phyloP scores from a whole-genome alignment of 2,888 invertebrate species.

The Stenodema calcarata region DNA sequence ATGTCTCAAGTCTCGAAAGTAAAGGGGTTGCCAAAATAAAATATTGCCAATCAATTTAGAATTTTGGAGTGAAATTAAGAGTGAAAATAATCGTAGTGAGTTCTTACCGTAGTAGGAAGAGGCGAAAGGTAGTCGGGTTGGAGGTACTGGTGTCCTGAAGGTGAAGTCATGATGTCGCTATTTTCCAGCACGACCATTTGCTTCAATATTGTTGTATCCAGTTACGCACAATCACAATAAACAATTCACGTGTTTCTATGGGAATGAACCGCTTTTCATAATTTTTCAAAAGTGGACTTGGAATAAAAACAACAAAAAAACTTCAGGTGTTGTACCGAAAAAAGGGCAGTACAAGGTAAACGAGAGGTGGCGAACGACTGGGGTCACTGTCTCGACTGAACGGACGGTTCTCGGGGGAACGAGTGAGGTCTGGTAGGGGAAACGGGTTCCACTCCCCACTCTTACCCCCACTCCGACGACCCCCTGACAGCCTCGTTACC shows the following conservation, averaged over 20 bases:
- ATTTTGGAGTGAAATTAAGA: too few species aligned
- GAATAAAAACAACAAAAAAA: not conserved
- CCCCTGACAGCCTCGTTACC: conserved; percentile 37
- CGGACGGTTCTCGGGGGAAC: not conserved
- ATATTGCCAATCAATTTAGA: too few species aligned
- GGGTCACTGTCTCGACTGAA: conserved; percentile 1
- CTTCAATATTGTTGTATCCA: conserved; percentile 22
- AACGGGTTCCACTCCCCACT: not conserved
- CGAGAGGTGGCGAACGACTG: not conserved
- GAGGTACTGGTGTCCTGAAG: conserved; percentile 89
- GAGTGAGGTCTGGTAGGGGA: not conserved
- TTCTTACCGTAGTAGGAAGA: conserved; percentile 91
- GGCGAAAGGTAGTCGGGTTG: conserved; percentile 96
- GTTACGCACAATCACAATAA: conserved; percentile 13
- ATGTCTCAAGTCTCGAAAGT: too few species aligned
- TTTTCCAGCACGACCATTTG: conserved; percentile 50
- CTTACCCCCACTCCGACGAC: not conserved
- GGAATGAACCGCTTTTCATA: conserved; percentile 10
- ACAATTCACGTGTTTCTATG: not conserved
- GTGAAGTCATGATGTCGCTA: conserved; percentile 74
- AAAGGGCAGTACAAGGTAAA: not conserved
- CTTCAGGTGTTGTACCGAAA: not conserved
- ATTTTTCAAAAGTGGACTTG: not conserved
- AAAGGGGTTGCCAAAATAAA: too few species aligned
- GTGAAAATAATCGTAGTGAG: conserved; percentile 10